Percentiles rank a stretch among this genome's conserved stretches.
Conservation (phyloP, 2,797 vertebrate species). For the Natrix natrix region DNA sequence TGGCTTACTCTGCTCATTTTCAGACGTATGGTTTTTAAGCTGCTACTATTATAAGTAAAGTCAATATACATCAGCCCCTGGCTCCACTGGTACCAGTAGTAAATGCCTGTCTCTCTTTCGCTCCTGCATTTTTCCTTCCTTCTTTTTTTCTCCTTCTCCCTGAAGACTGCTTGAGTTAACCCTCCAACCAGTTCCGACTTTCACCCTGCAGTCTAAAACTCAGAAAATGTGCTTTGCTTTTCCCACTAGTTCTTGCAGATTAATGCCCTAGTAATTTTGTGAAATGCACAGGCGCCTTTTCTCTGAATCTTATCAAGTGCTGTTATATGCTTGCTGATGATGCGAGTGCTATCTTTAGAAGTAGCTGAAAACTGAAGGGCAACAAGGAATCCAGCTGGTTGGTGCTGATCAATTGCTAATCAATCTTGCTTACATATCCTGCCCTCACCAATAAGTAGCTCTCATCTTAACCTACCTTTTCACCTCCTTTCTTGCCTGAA, state of each 20-base stretch:
- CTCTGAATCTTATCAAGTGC: neutral
- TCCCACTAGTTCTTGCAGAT: constrained; percentile 13
- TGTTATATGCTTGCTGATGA: neutral
- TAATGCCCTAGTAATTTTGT: constrained; percentile 7
- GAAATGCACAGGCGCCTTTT: neutral
- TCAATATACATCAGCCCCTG: constrained; percentile 41
- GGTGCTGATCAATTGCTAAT: neutral
- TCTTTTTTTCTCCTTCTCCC: neutral
- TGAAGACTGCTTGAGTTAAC: neutral
- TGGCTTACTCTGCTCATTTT: constrained; percentile 48
- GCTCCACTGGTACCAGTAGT: constrained; percentile 49
- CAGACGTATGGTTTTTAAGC: constrained; percentile 56
- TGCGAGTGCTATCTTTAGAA: neutral
- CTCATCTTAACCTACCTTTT: neutral
- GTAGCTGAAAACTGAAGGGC: neutral
- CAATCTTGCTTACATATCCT: neutral
- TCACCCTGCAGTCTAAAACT: constrained; percentile 7
- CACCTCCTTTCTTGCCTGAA: neutral
- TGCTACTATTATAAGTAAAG: constrained; percentile 48
- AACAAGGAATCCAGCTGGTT: neutral
- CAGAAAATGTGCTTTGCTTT: constrained; percentile 32
- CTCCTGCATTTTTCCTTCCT: neutral
- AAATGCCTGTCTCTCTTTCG: constrained; percentile 42
- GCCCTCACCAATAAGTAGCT: neutral
- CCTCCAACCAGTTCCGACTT: constrained; percentile 15